Conservation (phyloP, 35 echinoderm and acorn worm species). For the Heliocidaris tuberculata region DNA sequence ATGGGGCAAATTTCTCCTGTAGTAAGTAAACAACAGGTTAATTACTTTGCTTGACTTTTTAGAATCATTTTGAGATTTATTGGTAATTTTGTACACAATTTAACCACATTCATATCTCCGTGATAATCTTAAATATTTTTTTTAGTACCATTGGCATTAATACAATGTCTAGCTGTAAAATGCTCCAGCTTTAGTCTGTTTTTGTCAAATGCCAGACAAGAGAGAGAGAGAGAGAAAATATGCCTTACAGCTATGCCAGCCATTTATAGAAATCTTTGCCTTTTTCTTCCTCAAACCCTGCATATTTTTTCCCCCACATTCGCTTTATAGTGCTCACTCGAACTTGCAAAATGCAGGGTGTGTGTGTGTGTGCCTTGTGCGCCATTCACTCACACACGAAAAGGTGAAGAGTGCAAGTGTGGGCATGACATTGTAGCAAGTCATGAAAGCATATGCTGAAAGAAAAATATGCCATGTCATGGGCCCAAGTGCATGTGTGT, state of each 20-base stretch:
- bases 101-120: no score
- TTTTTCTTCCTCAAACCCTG: neutral
- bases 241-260: neutral
- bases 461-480: neutral
- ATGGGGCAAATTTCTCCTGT: no score
- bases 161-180: neutral
- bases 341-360: neutral
- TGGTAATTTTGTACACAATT: no score
- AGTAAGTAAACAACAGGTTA: no score
- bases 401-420: neutral
- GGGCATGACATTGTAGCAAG: neutral
- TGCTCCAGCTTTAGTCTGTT: neutral
- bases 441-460: conserved; percentile 9
- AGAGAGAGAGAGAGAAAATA: neutral
- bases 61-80: no score
- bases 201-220: neutral
- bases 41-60: no score
- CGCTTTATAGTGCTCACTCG: neutral
- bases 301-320: neutral
- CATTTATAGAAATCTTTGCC: neutral
- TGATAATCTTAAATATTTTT: no score
- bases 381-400: neutral
- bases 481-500: neutral
- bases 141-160: no score
- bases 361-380: neutral